Evolutionary conservation across 2,888 invertebrate genomes (phyloP), one percentile per base, ranked within the genome.

Genomic region (Myopa tessellatipennis): DNA sequence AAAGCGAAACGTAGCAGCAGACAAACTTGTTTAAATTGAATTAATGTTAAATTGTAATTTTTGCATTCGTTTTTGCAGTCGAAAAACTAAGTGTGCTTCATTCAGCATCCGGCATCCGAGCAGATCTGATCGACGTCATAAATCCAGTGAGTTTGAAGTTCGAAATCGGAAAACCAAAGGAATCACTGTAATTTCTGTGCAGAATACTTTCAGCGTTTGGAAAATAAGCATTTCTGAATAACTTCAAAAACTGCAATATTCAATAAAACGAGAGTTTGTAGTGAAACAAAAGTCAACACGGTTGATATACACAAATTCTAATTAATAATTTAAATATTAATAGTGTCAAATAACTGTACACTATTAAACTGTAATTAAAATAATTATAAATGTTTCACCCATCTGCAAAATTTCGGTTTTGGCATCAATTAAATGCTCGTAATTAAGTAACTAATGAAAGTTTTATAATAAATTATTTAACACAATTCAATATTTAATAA

Each of bases 21-120:
- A 18, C 36, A 38, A 69, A 77, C 77, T 63, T 77, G 77, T 77
- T 74, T 74, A 12, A 52, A 52, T 74, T 69, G 40, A 74, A 6
- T 45, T 6, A 45, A 45, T 45, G 74, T 69, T 77, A 69, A 74
- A 77, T 26, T 63, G 40, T 34, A 38, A 36, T 72, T 70, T 68
- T 67, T 67, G 72, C 50, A 36, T 61, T 71, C 26, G 34, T 73
- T 77, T 52, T 18, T 61, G 50, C 55, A 40, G 2, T 16, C 18
- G 14, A 38, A 63, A 14, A 55, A 55, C 55, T 55, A 1, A 55
- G 55, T 55, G 10, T 10, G 55, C 55, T 65, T 77, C 72, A 67
- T 63, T 65, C 65, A 77, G 55, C 65, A 34, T 77, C 45, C 72
- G 45, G 18, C 67, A 60, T 52, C n/a, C 58, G 67, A 72, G 26